Base-by-base conservation (phyloP, 2,888 invertebrate species). In the Tiphia femorata region DNA sequence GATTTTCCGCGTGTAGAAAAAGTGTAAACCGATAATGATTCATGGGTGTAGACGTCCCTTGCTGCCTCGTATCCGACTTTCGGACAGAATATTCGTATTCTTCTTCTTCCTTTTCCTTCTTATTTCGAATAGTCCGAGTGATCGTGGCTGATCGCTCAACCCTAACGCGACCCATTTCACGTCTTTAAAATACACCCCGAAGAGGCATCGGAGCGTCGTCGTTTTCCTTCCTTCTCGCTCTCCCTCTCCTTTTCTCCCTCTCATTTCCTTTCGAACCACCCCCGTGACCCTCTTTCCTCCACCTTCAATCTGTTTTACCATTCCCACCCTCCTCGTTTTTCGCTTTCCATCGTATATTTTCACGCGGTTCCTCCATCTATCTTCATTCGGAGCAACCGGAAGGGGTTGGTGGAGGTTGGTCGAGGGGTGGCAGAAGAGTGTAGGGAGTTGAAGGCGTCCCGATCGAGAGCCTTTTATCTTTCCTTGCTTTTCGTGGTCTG, bases 361-460 rank as follows among this genome's bases (percentile, higher is more conserved):
- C 63, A 62, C 63, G 59, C 62, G 57, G 58, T 63, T 66, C 68
- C 67, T 65, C 54, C 70, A 76, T 77, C 69, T 62, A 72, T 77
- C 77, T 77, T 76, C 67, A 68, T 73, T 77, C 62, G n/a, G 60
- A 56, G 60, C 57, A 47, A 63, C 62, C 63, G 69, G 64, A 67
- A 70, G 55, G 54, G 61, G n/a, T n/a, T n/a, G n/a, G n/a, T n/a
- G n/a, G n/a, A n/a, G n/a, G n/a, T n/a, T n/a, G n/a, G n/a, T n/a
- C n/a, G n/a, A n/a, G n/a, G n/a, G n/a, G n/a, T n/a, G n/a, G n/a
- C n/a, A n/a, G n/a, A n/a, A n/a, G n/a, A n/a, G n/a, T n/a, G n/a
- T n/a, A n/a, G n/a, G n/a, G n/a, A n/a, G n/a, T n/a, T n/a, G n/a
- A n/a, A n/a, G n/a, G n/a, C n/a, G n/a, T n/a, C n/a, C 55, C 57